Percentiles rank a stretch among this genome's conserved stretches.
These are phyloP conservation scores for Drosophila longiperda DNA, from an alignment of 2,888 invertebrate genomes.

Conservation along the genomic window DNA sequence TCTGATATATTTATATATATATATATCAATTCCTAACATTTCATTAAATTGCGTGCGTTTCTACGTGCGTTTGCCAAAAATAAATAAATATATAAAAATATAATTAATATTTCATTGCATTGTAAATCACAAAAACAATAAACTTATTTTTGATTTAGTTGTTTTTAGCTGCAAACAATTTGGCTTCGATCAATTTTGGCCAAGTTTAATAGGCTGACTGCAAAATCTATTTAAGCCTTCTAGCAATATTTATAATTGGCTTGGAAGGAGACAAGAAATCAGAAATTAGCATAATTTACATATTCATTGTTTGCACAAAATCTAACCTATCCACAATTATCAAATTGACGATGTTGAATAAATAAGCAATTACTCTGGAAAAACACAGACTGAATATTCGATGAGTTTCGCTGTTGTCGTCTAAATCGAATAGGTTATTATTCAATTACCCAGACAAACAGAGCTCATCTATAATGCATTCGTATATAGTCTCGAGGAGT, in stretches of 20 bases:
- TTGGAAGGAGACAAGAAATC: not conserved
- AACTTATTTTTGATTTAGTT: constrained; percentile 64
- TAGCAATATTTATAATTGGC: not conserved
- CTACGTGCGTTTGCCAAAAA: constrained; percentile 10
- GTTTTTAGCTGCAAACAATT: constrained; percentile 39
- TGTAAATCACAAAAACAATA: constrained; percentile 63
- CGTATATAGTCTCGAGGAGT: not conserved
- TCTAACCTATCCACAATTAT: constrained; percentile 7
- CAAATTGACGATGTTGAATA: constrained; percentile 12
- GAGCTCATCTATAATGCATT: constrained; percentile 55
- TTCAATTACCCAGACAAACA: constrained; percentile 66
- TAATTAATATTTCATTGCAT: constrained; percentile 71
- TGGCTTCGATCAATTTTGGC: constrained; percentile 16
- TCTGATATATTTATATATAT: constrained; percentile 8
- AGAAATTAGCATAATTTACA: not conserved
- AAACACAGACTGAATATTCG: constrained; percentile 7
- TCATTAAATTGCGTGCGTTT: constrained; percentile 34
- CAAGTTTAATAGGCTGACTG: not conserved
- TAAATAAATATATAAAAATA: constrained; percentile 68
- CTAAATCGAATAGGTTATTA: constrained; percentile 51
- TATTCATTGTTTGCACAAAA: not conserved
- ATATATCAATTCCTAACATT: constrained; percentile 12
- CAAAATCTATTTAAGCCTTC: not conserved
- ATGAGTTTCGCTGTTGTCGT: not conserved
- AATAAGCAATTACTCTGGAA: constrained; percentile 12